A percentile compares a stretch with the other conserved stretches of the same genome.
Conservation (phyloP, 2,113 vertebrate genomes). For the Pelecanus crispus region DNA sequence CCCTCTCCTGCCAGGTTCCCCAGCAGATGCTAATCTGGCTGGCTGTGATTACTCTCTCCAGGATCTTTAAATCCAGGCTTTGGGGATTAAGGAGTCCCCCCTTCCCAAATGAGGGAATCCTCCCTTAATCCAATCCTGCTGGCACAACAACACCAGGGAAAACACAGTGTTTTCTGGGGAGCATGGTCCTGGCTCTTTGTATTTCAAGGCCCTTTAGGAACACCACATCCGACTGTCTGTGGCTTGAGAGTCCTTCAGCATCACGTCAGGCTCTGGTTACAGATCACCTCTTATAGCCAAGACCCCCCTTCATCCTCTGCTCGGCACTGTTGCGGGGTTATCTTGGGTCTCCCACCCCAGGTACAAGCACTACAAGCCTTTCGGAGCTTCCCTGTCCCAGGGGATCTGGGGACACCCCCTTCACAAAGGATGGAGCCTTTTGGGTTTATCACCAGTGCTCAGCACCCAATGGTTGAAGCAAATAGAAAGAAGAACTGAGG, state of each 20-base stretch:
- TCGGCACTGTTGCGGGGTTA: fast-evolving
- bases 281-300: neutral
- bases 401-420: neutral
- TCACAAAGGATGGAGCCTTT: neutral
- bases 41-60: constrained; percentile 30
- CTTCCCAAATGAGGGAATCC: constrained; percentile 10
- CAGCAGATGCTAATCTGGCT: neutral
- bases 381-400: neutral
- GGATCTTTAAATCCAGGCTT: constrained; percentile 35
- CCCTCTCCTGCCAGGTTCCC: neutral
- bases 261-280: neutral
- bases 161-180: neutral
- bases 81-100: constrained; percentile 3
- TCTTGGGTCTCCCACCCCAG: neutral
- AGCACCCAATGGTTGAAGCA: neutral
- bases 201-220: neutral
- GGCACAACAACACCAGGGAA: neutral
- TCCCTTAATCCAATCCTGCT: constrained; percentile 10
- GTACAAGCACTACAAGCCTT: neutral
- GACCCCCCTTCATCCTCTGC: fast-evolving
- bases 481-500: neutral
- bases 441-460: neutral
- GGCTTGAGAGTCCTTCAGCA: neutral
- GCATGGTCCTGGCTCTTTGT: neutral
- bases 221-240: fast-evolving